phyloP scores from a whole-genome alignment of 2,113 vertebrate species.

The Galeopterus variegatus region DNA sequence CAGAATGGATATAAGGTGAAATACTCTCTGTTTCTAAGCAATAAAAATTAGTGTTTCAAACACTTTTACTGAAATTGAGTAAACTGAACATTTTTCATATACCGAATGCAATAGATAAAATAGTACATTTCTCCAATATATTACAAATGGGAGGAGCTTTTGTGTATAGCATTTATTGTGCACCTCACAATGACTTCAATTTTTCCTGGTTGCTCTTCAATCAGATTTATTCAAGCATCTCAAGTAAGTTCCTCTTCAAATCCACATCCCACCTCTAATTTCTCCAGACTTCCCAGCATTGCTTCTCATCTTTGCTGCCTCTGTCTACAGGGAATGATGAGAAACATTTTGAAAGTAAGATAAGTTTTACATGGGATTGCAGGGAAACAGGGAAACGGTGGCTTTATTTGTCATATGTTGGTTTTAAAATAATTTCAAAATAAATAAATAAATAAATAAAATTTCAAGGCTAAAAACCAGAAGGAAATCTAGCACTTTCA shows the following conservation, averaged over 20 bases:
- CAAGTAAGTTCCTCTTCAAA: background rate
- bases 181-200: background rate
- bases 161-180: background rate
- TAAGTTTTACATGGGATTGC: background rate
- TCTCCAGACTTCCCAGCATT: background rate
- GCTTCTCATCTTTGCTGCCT: background rate
- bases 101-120: background rate
- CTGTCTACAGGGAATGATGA: background rate
- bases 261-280: background rate
- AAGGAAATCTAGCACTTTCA: constrained; percentile 56
- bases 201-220: background rate
- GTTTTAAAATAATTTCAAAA: constrained; percentile 52
- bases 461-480: constrained; percentile 22
- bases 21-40: background rate
- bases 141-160: background rate
- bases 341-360: background rate
- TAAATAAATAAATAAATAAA: too few species aligned
- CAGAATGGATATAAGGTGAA: background rate
- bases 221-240: background rate
- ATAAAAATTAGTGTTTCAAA: background rate
- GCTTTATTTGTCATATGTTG: background rate
- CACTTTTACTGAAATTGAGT: background rate
- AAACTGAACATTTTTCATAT: background rate
- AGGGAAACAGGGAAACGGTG: background rate
- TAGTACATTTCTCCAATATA: background rate